These are phyloP conservation scores for Tautogolabrus adspersus DNA, from an alignment of 2,113 vertebrate genomes.

Conservation along the genomic window DNA sequence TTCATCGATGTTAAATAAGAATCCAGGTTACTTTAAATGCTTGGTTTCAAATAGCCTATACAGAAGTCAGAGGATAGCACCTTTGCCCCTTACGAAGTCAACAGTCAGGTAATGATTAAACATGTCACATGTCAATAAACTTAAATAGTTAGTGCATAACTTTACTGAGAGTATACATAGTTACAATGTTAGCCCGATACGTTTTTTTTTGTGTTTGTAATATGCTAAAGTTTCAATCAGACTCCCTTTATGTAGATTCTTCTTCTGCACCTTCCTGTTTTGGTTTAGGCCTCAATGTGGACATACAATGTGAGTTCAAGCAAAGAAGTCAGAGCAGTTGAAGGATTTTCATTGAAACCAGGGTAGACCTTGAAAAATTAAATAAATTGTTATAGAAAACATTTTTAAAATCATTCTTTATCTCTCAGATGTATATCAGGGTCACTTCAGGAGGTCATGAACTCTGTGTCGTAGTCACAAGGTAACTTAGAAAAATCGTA, in stretches of 20 bases:
- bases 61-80: slow-evolving; percentile 37
- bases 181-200: not conserved
- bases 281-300: not conserved
- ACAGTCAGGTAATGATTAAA: slow-evolving; percentile 72
- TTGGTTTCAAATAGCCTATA: not conserved
- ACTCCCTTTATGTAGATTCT: not conserved
- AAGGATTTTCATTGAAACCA: too few species aligned
- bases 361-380: too few species aligned
- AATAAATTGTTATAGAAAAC: too few species aligned
- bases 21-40: not conserved
- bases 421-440: too few species aligned
- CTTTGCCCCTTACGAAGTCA: slow-evolving; percentile 70
- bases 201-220: too few species aligned
- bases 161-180: too few species aligned
- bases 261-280: not conserved
- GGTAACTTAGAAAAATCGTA: not conserved
- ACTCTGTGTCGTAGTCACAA: too few species aligned
- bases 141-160: not conserved
- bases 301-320: not conserved
- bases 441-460: not conserved
- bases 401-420: too few species aligned
- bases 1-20: not conserved
- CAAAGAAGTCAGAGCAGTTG: not conserved
- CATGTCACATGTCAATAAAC: not conserved
- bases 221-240: too few species aligned